Percentiles rank a stretch among this genome's conserved stretches.
Conservation (phyloP, 2,113 vertebrate genomes). For the Cynopterus brachyotis region DNA sequence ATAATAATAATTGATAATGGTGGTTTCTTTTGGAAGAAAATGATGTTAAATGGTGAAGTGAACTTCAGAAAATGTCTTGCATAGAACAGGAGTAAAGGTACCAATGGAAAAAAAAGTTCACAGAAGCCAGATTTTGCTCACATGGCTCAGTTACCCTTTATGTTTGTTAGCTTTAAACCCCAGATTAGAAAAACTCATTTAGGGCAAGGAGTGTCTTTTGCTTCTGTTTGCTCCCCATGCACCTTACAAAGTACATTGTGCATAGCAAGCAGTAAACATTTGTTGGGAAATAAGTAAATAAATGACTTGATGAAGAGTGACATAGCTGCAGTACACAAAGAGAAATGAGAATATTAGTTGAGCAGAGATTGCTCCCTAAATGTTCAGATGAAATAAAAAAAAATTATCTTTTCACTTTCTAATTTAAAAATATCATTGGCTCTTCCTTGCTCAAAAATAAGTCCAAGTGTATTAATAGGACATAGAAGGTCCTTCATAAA, state of each 20-base stretch:
- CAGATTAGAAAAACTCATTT: neutral
- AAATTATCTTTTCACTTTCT: slow-evolving; percentile 48
- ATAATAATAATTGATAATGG: neutral
- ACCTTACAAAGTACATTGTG: neutral
- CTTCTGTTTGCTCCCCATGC: neutral
- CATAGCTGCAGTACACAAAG: neutral
- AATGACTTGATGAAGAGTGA: slow-evolving; percentile 42
- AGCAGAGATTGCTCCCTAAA: slow-evolving; percentile 27
- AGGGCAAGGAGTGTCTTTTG: neutral
- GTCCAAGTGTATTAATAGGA: neutral
- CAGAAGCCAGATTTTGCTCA: neutral
- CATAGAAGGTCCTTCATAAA: neutral
- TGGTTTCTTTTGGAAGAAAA: neutral
- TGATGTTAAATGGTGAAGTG: neutral
- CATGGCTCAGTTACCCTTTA: neutral
- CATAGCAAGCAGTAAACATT: neutral
- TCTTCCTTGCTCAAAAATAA: slow-evolving; percentile 43
- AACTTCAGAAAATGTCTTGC: neutral
- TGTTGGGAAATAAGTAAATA: neutral
- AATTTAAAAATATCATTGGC: slow-evolving; percentile 37
- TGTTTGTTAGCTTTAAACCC: neutral
- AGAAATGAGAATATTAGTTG: slow-evolving; percentile 32
- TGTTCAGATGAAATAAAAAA: slow-evolving; percentile 41
- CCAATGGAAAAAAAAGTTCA: neutral
- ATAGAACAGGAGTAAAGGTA: neutral